Evolutionary conservation across 53 echinoderm and acorn worm species (phyloP).

Genomic region (Apostichopus leukothele): DNA sequence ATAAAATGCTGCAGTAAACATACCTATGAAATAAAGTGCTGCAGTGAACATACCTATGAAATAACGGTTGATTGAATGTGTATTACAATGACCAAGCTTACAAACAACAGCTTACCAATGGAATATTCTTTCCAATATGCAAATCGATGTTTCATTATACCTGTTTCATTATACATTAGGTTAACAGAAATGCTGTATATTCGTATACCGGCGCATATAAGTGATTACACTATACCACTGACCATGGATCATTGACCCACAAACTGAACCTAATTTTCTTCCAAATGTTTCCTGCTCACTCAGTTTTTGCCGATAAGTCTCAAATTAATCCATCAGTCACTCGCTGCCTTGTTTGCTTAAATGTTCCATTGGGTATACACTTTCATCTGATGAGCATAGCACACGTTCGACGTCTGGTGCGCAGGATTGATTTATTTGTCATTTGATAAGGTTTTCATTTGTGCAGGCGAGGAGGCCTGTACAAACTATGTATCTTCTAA

Average conservation of each 20-base stretch:
- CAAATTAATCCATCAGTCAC: conserved; percentile 33
- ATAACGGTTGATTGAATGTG: too few relatives aligned
- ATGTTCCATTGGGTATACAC: conserved; percentile 43
- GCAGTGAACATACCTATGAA: too few relatives aligned
- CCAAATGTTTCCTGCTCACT: neutral
- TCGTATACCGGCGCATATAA: neutral
- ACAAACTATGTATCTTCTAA: neutral
- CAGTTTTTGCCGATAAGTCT: conserved; percentile 12
- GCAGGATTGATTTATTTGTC: conserved; percentile 35
- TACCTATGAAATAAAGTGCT: too few relatives aligned
- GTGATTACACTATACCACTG: neutral
- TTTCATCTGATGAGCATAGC: conserved; percentile 20
- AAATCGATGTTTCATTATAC: too few relatives aligned
- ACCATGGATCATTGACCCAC: conserved; percentile 6
- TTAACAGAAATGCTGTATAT: neutral
- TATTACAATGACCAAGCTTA: too few relatives aligned
- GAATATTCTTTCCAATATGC: too few relatives aligned
- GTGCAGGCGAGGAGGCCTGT: neutral
- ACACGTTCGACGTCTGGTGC: conserved; percentile 15
- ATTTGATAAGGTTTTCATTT: conserved; percentile 35
- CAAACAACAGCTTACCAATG: too few relatives aligned
- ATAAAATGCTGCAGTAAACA: too few relatives aligned
- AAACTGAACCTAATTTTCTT: conserved; percentile 3
- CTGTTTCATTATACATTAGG: too few relatives aligned
- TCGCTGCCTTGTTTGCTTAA: conserved; percentile 27